Evolutionary conservation across 2,888 invertebrate genomes (phyloP).

Genomic region (Synanthedon tipuliformis): DNA sequence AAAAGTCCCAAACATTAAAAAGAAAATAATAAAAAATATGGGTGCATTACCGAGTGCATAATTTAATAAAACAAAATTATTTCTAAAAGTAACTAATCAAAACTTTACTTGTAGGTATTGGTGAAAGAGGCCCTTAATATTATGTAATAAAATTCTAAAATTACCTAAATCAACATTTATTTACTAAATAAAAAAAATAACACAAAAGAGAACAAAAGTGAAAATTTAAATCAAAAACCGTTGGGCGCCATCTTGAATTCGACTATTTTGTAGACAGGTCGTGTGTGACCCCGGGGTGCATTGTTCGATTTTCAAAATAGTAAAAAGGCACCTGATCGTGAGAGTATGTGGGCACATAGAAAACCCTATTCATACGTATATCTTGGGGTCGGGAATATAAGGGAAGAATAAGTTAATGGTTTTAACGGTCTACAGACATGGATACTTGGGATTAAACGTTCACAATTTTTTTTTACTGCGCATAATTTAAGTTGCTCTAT

Average conservation of each 20-base stretch:
- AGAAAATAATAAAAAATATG: no score
- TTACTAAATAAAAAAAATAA: not conserved
- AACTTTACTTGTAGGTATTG: no score
- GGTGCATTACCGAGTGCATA: no score
- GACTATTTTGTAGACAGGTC: constrained; percentile 39
- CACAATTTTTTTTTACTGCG: constrained; percentile 1
- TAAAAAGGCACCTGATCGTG: constrained; percentile 46
- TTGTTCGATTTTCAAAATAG: constrained; percentile 28
- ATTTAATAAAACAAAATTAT: no score
- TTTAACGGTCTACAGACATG: constrained; percentile 28
- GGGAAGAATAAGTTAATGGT: constrained; percentile 30
- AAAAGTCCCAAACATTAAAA: no score
- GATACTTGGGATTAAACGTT: constrained; percentile 15
- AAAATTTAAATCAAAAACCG: constrained; percentile 19
- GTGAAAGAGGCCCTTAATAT: no score
- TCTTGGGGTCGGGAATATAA: constrained; percentile 17
- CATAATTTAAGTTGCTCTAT: constrained; percentile 3
- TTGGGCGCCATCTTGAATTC: constrained; percentile 21
- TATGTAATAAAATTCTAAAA: no score
- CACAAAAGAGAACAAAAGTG: not conserved
- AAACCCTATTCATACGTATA: constrained; percentile 6
- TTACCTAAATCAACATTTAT: no score
- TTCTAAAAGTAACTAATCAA: no score
- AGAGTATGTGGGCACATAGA: constrained; percentile 18
- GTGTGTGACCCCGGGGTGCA: constrained; percentile 18